Conservation (phyloP, 2,888 invertebrate species). For the Trimorus sp. region DNA sequence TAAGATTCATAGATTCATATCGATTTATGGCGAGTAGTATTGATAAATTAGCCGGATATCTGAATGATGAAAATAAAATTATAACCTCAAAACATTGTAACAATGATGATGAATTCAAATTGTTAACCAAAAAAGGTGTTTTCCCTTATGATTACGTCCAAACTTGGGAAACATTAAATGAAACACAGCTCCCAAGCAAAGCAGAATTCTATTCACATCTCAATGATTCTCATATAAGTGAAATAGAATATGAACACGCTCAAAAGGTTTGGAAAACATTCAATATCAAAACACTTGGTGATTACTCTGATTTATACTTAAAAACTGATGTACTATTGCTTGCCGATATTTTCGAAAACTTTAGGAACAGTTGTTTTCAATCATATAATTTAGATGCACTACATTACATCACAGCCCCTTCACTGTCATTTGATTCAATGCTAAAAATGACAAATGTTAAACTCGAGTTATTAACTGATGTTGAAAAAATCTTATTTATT, state of each 20-base stretch:
- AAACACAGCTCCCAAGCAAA: constrained; percentile 5
- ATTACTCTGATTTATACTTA: constrained; percentile 18
- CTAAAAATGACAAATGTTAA: constrained; percentile 8
- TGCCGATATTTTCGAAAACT: constrained; percentile 46
- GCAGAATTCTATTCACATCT: constrained; percentile 4
- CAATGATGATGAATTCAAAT: neutral
- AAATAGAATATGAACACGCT: constrained; percentile 12
- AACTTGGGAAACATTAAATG: neutral
- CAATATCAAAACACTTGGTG: constrained; percentile 10
- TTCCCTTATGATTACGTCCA: constrained; percentile 17
- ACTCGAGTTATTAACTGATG: constrained; percentile 6
- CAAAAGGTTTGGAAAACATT: constrained; percentile 10
- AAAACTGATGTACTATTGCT: constrained; percentile 19
- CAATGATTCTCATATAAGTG: neutral
- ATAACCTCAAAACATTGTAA: neutral
- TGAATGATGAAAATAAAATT: constrained; percentile 1
- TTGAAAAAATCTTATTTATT: constrained; percentile 37
- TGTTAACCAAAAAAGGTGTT: constrained; percentile 12
- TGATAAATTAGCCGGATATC: neutral
- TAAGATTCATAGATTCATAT: constrained; percentile 24
- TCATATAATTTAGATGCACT: constrained; percentile 21
- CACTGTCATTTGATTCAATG: constrained; percentile 6
- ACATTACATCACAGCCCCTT: constrained; percentile 20
- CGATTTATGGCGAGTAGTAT: constrained; percentile 16
- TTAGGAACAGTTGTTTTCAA: constrained; percentile 52